Percentiles rank a stretch among this genome's conserved stretches.
Evolutionary conservation across 1,140 invertebrate genomes (phyloP).

Genomic region (Drosophila saltans): DNA sequence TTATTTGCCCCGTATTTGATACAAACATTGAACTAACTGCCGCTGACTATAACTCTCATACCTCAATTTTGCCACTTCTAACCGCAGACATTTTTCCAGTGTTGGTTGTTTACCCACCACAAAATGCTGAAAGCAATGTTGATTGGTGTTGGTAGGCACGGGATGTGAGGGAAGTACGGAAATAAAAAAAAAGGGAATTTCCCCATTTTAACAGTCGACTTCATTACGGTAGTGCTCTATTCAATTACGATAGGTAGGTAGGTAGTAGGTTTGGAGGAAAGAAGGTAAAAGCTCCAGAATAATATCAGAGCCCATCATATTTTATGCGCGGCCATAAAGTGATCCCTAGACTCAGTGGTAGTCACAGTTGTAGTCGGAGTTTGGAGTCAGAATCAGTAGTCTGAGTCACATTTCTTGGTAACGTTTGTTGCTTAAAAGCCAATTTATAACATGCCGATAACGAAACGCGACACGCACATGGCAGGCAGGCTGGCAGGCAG

Average conservation of each 20-base stretch:
- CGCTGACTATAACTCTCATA: not conserved
- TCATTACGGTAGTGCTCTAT: conserved; percentile 65
- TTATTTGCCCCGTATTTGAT: conserved; percentile 51
- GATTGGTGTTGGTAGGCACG: conserved; percentile 37
- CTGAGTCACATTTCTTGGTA: not conserved
- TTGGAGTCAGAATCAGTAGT: conserved; percentile 1
- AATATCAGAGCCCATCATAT: conserved; percentile 51
- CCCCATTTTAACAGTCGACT: conserved; percentile 60
- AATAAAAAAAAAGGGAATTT: not conserved
- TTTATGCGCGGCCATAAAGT: conserved; percentile 56
- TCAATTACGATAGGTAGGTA: conserved; percentile 57
- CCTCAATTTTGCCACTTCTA: conserved; percentile 22
- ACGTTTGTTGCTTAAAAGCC: conserved; percentile 39
- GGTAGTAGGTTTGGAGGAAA: conserved; percentile 1
- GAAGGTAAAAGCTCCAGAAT: conserved; percentile 4
- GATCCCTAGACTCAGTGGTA: conserved; percentile 18
- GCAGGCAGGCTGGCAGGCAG: conserved; percentile 12
- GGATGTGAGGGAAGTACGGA: not conserved
- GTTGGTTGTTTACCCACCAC: conserved; percentile 30
- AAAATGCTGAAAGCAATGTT: conserved; percentile 12
- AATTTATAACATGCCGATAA: conserved; percentile 63
- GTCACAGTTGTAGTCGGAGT: conserved; percentile 7
- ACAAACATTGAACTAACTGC: conserved; percentile 40
- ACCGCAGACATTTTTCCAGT: conserved; percentile 61
- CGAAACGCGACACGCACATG: conserved; percentile 42